Base-by-base conservation (phyloP, 2,888 invertebrate species). In the Synergus japonicus region DNA sequence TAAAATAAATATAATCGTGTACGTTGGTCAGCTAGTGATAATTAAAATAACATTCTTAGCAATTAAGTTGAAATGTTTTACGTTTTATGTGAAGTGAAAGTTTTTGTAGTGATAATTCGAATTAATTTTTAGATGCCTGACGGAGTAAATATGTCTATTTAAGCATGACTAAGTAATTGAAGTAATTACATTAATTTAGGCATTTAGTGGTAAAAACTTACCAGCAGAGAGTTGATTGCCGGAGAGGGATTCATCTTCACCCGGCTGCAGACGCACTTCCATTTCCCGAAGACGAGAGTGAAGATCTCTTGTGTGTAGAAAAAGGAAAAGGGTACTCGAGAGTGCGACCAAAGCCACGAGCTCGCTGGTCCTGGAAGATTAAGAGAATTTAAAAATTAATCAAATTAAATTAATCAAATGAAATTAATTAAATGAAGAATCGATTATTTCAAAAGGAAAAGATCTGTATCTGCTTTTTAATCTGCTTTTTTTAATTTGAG, bases 271-370 rank as follows among this genome's bases (percentile, higher is more conserved):
- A 90, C 94, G 94, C 76, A 95, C 95, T 92, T 97, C 96, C 96
- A 97, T 97, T 92, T 96, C 96, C 83, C 95, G 95, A 84, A 97
- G 94, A 91, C 96, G 95, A 83, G 96, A 96, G 93, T 96, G 96
- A 82, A 97, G 93, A 91, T 96, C 96, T 86, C 96, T 93, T 76
- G 97, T 97, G 93, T 97, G 97, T 85, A 97, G 94, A 92, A 97
- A 97, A 87, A 97, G 94, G 93, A 97, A 97, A 88, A 97, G 93
- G 1, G 97, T 97, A 88, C 96, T 96, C 69, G 97, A 97, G 83
- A 97, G 95, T 49, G 97, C 97, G 89, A 97, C 93, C 84, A 97
- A 93, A 22, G 97, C 97, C 86, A 97, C 95, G 89, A 97, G 93
- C 93, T 97, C 97, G 89, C 96, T 96, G 79, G 97, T 96, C 92